Base-by-base conservation (phyloP, 2,113 vertebrate species). In the Paramisgurnus dabryanus region DNA sequence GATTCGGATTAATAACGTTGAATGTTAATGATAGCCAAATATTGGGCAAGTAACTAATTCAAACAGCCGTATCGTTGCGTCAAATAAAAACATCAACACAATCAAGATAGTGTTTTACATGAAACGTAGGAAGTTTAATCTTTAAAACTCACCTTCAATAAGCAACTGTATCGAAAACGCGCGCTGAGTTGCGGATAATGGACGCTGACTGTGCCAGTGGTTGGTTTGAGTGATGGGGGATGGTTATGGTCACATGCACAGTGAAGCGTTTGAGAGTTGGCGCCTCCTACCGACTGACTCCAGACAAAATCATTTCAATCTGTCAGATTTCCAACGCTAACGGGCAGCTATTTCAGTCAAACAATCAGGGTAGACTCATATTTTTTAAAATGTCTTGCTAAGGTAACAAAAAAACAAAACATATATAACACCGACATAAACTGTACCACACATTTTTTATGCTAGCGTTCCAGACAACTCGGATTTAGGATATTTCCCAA, bases 241-340 rank as follows among this genome's bases (percentile, higher is more conserved):
- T 34, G 55, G 71, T 60, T 18, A 34, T 34, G 27, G 27, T 34
- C 18, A 73, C n/a, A 72, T 9, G 41, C n/a, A 2, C n/a, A 2
- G 15, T 13, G 4, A 15, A 13, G 11, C 7, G 55, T 3, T 11
- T 4, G 55, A 8, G 55, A 61, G 55, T 13, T 22, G 3, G 55
- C 71, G 71, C 71, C 71, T 60, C 55, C 71, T 73, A 45, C 6
- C n/a, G 71, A 15, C 7, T 15, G 39, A 61, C 39, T 12, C 55
- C 71, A 61, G 34, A 8, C 13, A 6, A 18, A 17, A 11, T 18
- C 17, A 6, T 58, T 7, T 47, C 45, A 6, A 47, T 10, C 10
- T 7, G 45, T 47, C 12, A 12, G 11, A 53, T 53, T 34, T 34
- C 2, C 27, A 34, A 34, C 27, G 27, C 27, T 34, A 34, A 34